Evolutionary conservation across 2,797 vertebrate species (phyloP), one percentile per base, ranked within the genome.

Genomic region (Etheostoma nigrum): DNA sequence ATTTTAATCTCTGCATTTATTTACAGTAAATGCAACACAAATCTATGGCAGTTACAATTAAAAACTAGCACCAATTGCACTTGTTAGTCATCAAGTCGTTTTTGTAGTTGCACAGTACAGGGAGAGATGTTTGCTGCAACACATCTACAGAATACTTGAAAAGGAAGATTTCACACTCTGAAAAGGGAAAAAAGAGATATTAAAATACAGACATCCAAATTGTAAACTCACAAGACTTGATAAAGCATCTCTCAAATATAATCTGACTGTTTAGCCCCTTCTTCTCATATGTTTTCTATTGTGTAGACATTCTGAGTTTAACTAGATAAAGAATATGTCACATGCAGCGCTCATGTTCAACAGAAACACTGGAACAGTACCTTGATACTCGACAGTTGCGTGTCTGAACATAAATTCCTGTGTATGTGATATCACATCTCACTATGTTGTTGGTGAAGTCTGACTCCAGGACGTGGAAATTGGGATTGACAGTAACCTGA

Each of bases 391-490:
- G 87, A 85, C 96, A 97, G 91, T 95, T 95, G 58, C 92, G 90
- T 4, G 95, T 95, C 88, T 96, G 93, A 55, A 95, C 92, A 23
- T 95, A 94, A 45, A 81, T 47, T 48, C 96, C 96, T 0, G 95
- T 95, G 93, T 97, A 97, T 7, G 78, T 92, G 75, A 97, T 42
- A 13, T 96, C 95, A 86, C 96, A 97, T 64, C 91, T 92, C 86
- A 96, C 96, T 3, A 95, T 44, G 47, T 97, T 97, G 91, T 97
- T 97, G 58, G 89, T 94, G 85, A 95, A 96, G 83, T 96, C 96
- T 0, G 93, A 95, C 85, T 97, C 96, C 57, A 89, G 67, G 60
- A 97, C 94, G 18, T 93, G 88, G 80, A 91, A 94, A 72, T 93
- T 94, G 25, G 96, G 96, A 86, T 97, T 97, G 48, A 97, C 96